A percentile compares a stretch with the other conserved stretches of the same genome.
Evolutionary conservation across 2,888 invertebrate species (phyloP).

Genomic region (Aelia acuminata): DNA sequence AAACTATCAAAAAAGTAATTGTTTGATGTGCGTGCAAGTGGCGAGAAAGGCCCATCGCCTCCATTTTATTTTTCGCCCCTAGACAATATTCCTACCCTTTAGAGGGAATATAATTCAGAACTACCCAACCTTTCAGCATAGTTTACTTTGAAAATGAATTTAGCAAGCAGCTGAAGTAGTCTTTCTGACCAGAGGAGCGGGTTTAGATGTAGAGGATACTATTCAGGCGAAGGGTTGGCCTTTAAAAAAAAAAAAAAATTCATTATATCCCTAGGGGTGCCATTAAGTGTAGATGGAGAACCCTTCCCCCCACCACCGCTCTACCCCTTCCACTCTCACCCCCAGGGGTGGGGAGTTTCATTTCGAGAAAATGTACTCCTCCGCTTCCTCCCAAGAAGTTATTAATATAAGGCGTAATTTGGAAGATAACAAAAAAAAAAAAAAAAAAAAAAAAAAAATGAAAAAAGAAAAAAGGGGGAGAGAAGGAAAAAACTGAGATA

Average conservation of each 20-base stretch:
- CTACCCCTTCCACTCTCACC: neutral
- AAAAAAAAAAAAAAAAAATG: neutral
- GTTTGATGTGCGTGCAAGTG: neutral
- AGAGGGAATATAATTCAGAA: neutral
- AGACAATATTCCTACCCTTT: neutral
- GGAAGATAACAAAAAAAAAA: constrained; percentile 46
- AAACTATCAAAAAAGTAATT: too few relatives aligned
- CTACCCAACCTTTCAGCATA: neutral
- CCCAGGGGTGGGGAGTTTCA: constrained; percentile 32
- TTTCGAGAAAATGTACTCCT: constrained; percentile 45
- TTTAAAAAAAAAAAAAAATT: constrained; percentile 54
- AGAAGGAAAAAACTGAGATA: neutral
- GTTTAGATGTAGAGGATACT: constrained; percentile 35
- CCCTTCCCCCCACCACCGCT: neutral
- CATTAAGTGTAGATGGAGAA: constrained; percentile 53
- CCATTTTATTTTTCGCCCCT: neutral
- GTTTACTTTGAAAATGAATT: constrained; percentile 13
- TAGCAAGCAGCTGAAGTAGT: constrained; percentile 13
- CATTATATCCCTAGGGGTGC: constrained; percentile 59
- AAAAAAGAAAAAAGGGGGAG: neutral
- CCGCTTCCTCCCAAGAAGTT: constrained; percentile 30
- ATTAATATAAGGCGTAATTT: constrained; percentile 44
- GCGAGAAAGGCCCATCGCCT: neutral
- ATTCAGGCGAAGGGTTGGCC: constrained; percentile 13
- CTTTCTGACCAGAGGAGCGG: constrained; percentile 2